A percentile compares a stretch with the other conserved stretches of the same genome.
These are phyloP conservation scores for Pao palembangensis DNA, from an alignment of 2,113 vertebrate genomes.

Conservation along the genomic window DNA sequence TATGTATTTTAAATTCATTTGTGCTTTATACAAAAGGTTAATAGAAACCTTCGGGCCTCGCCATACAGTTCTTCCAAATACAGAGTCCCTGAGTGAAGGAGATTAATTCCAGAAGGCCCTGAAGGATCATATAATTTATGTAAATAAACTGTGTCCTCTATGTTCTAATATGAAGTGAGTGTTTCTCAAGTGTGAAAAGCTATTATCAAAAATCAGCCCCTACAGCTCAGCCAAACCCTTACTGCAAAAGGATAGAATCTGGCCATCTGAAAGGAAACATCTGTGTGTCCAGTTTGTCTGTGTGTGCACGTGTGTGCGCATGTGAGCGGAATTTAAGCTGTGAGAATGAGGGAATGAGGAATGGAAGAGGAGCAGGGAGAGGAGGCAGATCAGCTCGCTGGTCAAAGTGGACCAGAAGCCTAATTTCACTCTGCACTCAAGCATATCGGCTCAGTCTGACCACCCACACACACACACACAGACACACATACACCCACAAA, in stretches of 20 bases:
- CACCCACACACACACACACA: slow-evolving; percentile 31
- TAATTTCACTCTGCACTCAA: slow-evolving; percentile 77
- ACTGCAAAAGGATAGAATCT: not conserved
- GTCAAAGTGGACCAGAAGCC: slow-evolving; percentile 62
- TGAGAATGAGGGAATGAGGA: slow-evolving; percentile 1
- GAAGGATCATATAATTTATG: slow-evolving; percentile 8
- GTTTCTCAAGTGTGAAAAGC: slow-evolving; percentile 33
- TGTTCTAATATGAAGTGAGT: slow-evolving; percentile 24
- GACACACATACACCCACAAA: slow-evolving; percentile 20
- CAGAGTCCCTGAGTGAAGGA: not conserved
- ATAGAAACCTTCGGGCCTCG: not conserved
- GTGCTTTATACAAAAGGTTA: slow-evolving; percentile 1
- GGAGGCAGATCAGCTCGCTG: slow-evolving; percentile 51
- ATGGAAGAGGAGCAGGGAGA: slow-evolving; percentile 16
- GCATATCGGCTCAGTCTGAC: slow-evolving; percentile 61
- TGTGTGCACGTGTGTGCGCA: slow-evolving; percentile 11
- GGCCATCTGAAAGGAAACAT: not conserved
- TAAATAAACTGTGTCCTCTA: slow-evolving; percentile 12
- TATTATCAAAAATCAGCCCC: slow-evolving; percentile 20
- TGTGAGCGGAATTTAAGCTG: slow-evolving; percentile 8
- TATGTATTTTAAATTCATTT: slow-evolving; percentile 1
- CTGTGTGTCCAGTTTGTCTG: not conserved
- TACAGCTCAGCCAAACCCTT: too few relatives aligned
- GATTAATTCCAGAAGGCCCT: not conserved
- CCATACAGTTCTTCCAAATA: not conserved